These are phyloP conservation scores for Neelides folsomi DNA, from an alignment of 2,888 invertebrate genomes.

Conservation along the genomic window DNA sequence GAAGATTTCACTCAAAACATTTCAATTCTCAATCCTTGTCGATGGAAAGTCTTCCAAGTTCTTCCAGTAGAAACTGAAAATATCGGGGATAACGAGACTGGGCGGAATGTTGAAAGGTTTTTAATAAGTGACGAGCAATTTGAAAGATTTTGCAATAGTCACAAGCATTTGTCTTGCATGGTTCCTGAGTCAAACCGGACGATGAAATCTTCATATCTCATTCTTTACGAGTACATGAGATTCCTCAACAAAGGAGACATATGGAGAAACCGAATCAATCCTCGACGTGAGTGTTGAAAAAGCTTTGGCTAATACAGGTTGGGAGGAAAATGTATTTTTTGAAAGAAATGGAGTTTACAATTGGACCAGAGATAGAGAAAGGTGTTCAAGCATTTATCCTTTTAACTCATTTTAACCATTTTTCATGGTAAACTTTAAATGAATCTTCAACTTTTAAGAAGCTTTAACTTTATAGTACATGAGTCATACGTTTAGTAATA, in stretches of 20 bases:
- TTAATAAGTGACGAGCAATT: constrained; percentile 40
- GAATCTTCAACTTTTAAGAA: no score
- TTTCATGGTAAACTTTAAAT: no score
- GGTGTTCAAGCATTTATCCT: no score
- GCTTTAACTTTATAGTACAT: no score
- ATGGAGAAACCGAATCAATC: constrained; percentile 41
- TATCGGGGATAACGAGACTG: constrained; percentile 39
- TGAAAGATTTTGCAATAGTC: constrained; percentile 39
- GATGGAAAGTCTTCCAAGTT: constrained; percentile 44
- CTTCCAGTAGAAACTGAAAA: constrained; percentile 43
- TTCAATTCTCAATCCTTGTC: constrained; percentile 37
- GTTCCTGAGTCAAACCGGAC: constrained; percentile 44
- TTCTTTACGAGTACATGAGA: constrained; percentile 45
- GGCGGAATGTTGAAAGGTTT: constrained; percentile 40
- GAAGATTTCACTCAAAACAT: constrained; percentile 42
- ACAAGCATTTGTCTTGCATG: constrained; percentile 37
- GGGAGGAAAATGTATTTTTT: constrained; percentile 43
- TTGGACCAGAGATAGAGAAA: constrained; percentile 38
- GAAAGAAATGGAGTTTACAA: constrained; percentile 43
- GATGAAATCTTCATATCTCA: constrained; percentile 43
- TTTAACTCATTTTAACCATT: no score
- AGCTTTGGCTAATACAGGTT: constrained; percentile 41
- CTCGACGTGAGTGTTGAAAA: constrained; percentile 41
- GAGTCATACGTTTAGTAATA: no score
- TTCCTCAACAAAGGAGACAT: constrained; percentile 41